A percentile compares a stretch with the other conserved stretches of the same genome.
These are phyloP conservation scores for Heteropelma amictum DNA, from an alignment of 2,888 invertebrate species.

Conservation along the genomic window DNA sequence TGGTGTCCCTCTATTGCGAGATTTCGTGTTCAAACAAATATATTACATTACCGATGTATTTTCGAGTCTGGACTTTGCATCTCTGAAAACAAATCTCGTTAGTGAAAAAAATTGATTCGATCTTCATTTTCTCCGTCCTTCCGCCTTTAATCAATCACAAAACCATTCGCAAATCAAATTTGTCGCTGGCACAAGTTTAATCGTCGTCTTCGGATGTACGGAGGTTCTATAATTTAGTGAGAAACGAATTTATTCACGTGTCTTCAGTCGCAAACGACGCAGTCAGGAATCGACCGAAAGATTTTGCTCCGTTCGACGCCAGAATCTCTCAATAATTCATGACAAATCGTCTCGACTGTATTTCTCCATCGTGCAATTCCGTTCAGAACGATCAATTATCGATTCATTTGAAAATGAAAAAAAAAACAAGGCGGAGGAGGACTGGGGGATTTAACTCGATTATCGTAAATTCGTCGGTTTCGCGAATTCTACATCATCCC, in stretches of 20 bases:
- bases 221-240: slow-evolving; percentile 10
- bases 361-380: not conserved
- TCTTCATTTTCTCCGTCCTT: not conserved
- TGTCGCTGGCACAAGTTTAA: slow-evolving; percentile 27
- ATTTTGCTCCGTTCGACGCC: slow-evolving; percentile 19
- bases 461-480: slow-evolving; percentile 34
- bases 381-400: slow-evolving; percentile 28
- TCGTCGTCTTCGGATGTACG: not conserved
- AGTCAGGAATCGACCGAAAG: slow-evolving; percentile 17
- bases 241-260: slow-evolving; percentile 39
- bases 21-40: too few relatives aligned
- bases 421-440: not conserved
- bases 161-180: slow-evolving; percentile 41
- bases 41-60: too few relatives aligned
- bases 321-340: slow-evolving; percentile 45
- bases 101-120: slow-evolving; percentile 10
- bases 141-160: not conserved
- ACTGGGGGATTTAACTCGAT: slow-evolving; percentile 38
- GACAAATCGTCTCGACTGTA: slow-evolving; percentile 41
- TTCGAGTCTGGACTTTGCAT: not conserved
- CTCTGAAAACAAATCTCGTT: too few relatives aligned
- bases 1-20: too few relatives aligned
- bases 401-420: slow-evolving; percentile 21
- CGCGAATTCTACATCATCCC: slow-evolving; percentile 26
- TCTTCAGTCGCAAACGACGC: slow-evolving; percentile 5